Base-by-base conservation (phyloP, 2,888 invertebrate genomes). In the Sesia apiformis region DNA sequence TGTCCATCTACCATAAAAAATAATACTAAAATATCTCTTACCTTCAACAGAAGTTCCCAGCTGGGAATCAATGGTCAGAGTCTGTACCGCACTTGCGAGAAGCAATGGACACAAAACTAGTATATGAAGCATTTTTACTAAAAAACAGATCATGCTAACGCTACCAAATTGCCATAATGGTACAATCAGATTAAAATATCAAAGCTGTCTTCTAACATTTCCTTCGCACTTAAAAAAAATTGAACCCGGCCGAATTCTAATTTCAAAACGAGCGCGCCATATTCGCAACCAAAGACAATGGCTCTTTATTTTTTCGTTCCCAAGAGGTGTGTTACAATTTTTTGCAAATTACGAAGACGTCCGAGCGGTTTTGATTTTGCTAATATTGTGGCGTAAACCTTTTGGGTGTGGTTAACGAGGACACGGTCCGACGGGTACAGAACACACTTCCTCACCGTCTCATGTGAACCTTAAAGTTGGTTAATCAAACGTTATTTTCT, bases 41-140 rank as follows among this genome's bases (percentile, higher is more conserved):
- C 89, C 89, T 80, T 89, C 89, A 55, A 86, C 65, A 3, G 89
- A 88, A 43, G 89, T 89, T 42, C 89, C 88, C 54, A 89, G 74
- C 56, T 84, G 81, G 0, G 88, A 81, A 59, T 89, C 88, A 23
- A 89, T 88, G 4, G 88, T 86, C 46, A 89, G 54, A 0, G 88
- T 87, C 58, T 83, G 78, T 5, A 84, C 88, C 3, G 73, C 80
- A 8, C 81, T 23, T 3, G 72, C 84, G 39, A 88, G 77, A 62
- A 84, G 61, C 66, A 76, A 80, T 65, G 83, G 85, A 57, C 83
- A 85, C 79, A 83, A 62, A 62, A 78, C 59, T 67, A 84, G 67
- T 73, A 84, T 62, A 53, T 82, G 67, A 53, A 83, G 68, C 87
- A 88, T 88, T 65, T 71, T 84, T 49, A 76, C 59, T 72, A 72